Evolutionary conservation across 2,888 invertebrate genomes (phyloP).

Genomic region (Euproctis similis): DNA sequence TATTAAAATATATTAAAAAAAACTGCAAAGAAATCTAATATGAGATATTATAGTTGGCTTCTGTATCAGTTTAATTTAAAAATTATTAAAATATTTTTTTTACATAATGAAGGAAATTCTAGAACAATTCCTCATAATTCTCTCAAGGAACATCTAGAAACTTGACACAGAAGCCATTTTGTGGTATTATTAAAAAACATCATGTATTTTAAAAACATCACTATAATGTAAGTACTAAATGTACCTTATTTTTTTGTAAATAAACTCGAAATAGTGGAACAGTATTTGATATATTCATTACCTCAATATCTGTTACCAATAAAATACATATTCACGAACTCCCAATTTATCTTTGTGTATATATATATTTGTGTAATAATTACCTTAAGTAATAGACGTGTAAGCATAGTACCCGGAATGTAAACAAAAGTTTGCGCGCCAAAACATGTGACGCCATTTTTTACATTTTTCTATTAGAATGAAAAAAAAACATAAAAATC

Average conservation of each 20-base stretch:
- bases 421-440: conserved; percentile 3
- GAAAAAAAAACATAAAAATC: no score
- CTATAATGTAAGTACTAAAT: conserved; percentile 17
- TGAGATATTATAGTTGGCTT: no score
- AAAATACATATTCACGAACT: conserved; percentile 8
- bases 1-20: no score
- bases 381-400: background rate
- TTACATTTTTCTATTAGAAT: conserved; percentile 1
- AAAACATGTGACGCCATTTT: no score
- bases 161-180: conserved; percentile 11
- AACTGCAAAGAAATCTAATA: no score
- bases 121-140: no score
- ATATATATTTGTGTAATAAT: no score
- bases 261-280: conserved; percentile 23
- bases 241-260: conserved; percentile 22
- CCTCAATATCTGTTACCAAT: conserved; percentile 30
- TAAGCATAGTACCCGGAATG: conserved; percentile 3
- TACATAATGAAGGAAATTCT: no score
- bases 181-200: no score
- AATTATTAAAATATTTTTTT: no score
- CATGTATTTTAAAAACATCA: conserved; percentile 17
- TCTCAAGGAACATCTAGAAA: no score
- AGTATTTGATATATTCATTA: conserved; percentile 24
- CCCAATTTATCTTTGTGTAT: conserved; percentile 15
- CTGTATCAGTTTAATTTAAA: no score